These are phyloP conservation scores for Strix aluco DNA, from an alignment of 2,113 vertebrate genomes.

Conservation along the genomic window DNA sequence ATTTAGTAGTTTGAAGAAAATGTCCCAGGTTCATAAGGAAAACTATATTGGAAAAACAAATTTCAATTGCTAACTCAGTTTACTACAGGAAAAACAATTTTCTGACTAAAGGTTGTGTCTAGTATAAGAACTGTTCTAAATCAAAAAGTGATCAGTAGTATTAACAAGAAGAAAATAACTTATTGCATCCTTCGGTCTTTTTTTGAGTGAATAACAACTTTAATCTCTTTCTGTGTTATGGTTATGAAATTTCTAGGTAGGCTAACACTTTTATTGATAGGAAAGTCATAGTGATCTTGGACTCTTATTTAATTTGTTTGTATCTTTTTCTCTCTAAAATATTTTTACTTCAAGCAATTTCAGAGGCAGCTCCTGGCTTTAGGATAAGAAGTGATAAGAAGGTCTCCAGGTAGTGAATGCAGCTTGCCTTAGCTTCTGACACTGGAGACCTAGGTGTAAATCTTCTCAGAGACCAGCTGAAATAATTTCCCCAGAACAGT, in stretches of 20 bases:
- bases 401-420: slow-evolving; percentile 26
- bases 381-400: slow-evolving; percentile 53
- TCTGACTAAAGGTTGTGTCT: background rate
- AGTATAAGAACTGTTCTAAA: background rate
- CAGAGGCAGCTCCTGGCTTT: slow-evolving; percentile 27
- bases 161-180: background rate
- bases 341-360: slow-evolving; percentile 50
- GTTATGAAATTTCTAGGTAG: background rate
- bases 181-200: background rate
- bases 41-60: background rate
- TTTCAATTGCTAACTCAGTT: background rate
- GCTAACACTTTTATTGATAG: slow-evolving; percentile 8
- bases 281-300: slow-evolving; percentile 9
- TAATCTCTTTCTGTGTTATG: background rate
- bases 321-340: slow-evolving; percentile 20
- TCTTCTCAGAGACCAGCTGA: slow-evolving; percentile 61
- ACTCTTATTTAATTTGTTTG: slow-evolving; percentile 41
- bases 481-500: slow-evolving; percentile 59
- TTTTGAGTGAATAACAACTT: background rate
- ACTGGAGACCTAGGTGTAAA: slow-evolving; percentile 55
- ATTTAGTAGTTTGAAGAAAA: background rate
- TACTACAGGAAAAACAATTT: background rate
- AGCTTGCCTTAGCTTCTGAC: slow-evolving; percentile 48
- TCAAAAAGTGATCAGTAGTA: background rate
- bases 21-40: background rate